These are phyloP conservation scores for Drosophila testacea DNA, from an alignment of 2,888 invertebrate genomes.

Conservation along the genomic window DNA sequence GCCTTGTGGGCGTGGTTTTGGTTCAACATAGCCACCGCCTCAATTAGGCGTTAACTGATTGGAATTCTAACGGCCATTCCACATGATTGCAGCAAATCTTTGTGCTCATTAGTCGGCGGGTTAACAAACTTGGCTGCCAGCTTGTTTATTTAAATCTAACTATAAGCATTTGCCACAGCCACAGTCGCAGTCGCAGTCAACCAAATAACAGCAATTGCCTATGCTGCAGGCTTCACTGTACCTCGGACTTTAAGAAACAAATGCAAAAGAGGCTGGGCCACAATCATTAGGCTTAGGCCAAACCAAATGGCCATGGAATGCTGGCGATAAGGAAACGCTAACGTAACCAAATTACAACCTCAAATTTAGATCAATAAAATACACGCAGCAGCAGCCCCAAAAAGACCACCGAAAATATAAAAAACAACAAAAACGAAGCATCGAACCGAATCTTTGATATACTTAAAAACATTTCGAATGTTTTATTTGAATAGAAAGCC, in stretches of 20 bases:
- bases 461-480: conserved; percentile 1
- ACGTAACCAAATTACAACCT: conserved; percentile 60
- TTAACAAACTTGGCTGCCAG: conserved; percentile 56
- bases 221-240: conserved; percentile 39
- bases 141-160: conserved; percentile 62
- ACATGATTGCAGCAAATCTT: conserved; percentile 64
- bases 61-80: conserved; percentile 66
- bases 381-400: conserved; percentile 45
- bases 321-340: conserved; percentile 64
- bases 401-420: conserved; percentile 46
- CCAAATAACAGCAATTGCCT: conserved; percentile 69
- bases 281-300: conserved; percentile 54
- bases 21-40: conserved; percentile 45
- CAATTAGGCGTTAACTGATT: conserved; percentile 77
- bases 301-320: conserved; percentile 55
- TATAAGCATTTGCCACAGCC: conserved; percentile 51
- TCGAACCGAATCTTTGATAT: conserved; percentile 12
- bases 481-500: not conserved
- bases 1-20: conserved; percentile 41
- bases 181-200: conserved; percentile 6
- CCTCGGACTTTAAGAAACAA: conserved; percentile 37
- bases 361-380: conserved; percentile 77
- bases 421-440: not conserved
- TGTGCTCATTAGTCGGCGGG: conserved; percentile 64
- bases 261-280: conserved; percentile 49